Evolutionary conservation across 2,888 invertebrate genomes (phyloP), one percentile per base, ranked within the genome.

Genomic region (Lagria hirta): DNA sequence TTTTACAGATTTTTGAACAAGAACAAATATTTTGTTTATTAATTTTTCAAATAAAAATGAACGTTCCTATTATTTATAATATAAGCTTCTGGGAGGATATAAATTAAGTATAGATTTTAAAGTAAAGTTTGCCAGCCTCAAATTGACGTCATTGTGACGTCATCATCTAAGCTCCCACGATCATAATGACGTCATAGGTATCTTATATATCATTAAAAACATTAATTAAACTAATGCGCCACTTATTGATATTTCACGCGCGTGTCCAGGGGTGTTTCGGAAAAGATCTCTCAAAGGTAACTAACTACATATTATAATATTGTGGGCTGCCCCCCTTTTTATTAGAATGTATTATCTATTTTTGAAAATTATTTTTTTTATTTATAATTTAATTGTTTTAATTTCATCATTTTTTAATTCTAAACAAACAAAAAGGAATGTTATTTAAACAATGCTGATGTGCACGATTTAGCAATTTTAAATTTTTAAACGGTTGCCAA

Each of bases 211-310:
- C n/a, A n/a, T n/a, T n/a, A n/a, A n/a, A 42, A 37, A 37, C 22
- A 37, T n/a, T n/a, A n/a, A 37, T 43, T 23, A 49, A 65, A 69
- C 70, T 71, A 70, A 71, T 70, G 68, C 68, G 69, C 69, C 68
- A 27, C 56, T 59, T 67, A 66, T 71, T 71, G 66, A 66, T 68
- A 71, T 71, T 71, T 71, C 77, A 77, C 77, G 75, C 76, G 77
- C 75, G 75, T 74, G 73, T 74, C 77, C 65, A 89, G 88, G 89
- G 84, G 88, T 89, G 84, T 89, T 88, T 88, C 88, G 89, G 88
- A 89, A 89, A 88, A 87, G 88, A 87, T 89, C 88, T 84, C 88
- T 88, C 86, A 88, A 88, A 89, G 89, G 88, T 88, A 88, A 88
- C 84, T 84, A 81, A 72, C 71, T 72, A 62, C 66, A 35, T 51